Percentiles rank a stretch among this genome's conserved stretches.
Evolutionary conservation across 2,888 invertebrate species (phyloP).

Genomic region (Chironomus riparius): DNA sequence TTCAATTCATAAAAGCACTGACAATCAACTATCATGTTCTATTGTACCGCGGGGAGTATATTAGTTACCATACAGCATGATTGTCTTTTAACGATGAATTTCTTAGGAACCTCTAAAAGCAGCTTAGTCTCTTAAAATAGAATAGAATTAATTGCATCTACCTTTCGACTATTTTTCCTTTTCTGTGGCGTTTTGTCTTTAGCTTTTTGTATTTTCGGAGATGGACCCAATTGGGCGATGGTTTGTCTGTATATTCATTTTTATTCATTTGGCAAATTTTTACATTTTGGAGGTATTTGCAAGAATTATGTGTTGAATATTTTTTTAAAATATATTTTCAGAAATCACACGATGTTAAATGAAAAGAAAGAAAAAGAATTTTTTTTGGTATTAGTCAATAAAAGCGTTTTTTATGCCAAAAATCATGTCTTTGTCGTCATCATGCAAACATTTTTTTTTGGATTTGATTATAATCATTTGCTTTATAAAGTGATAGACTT

Average conservation of each 20-base stretch:
- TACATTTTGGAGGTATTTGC: background rate
- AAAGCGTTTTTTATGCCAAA: background rate
- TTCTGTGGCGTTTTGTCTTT: constrained; percentile 41
- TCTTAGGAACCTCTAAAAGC: too few species aligned
- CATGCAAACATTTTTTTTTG: background rate
- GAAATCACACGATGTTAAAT: background rate
- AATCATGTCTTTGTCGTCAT: background rate
- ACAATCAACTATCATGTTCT: too few species aligned
- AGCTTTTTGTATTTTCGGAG: constrained; percentile 32
- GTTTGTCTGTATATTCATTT: constrained; percentile 1
- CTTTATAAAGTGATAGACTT: background rate
- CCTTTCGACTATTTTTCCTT: constrained; percentile 40
- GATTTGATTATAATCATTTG: background rate
- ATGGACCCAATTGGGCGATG: background rate
- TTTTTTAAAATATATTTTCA: background rate
- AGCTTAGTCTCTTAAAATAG: too few species aligned
- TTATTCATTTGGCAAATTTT: background rate
- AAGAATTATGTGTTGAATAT: background rate
- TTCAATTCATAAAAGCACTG: too few species aligned
- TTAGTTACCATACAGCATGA: too few species aligned
- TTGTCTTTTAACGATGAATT: too few species aligned
- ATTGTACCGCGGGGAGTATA: too few species aligned
- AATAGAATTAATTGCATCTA: constrained; percentile 28
- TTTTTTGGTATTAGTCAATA: background rate
- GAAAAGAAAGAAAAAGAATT: background rate